Percentiles rank a stretch among this genome's conserved stretches.
Evolutionary conservation across 2,888 invertebrate species (phyloP).

Genomic region (Dione vanillae): DNA sequence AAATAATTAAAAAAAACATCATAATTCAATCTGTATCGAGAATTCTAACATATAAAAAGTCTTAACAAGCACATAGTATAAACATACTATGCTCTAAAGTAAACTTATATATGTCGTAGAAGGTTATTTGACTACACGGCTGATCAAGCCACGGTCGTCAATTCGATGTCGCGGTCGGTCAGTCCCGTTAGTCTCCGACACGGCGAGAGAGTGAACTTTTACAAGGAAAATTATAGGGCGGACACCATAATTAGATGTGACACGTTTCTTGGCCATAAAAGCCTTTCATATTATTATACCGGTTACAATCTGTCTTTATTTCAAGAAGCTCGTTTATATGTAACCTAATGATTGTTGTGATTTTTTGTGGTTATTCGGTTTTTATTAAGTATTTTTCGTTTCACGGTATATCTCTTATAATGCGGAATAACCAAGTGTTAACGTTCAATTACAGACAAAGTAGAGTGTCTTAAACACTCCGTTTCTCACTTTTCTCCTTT

Average conservation of each 20-base stretch:
- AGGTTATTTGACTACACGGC: constrained; percentile 8
- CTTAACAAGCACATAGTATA: no score
- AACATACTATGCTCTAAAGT: background rate
- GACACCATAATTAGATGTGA: constrained; percentile 6
- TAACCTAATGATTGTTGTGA: background rate
- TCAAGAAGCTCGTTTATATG: background rate
- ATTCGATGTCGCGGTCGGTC: constrained; percentile 27
- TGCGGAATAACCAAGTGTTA: no score
- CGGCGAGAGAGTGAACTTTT: constrained; percentile 27
- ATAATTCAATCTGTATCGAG: no score
- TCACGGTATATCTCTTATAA: no score
- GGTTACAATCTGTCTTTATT: constrained; percentile 3
- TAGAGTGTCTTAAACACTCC: no score
- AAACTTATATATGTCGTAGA: background rate
- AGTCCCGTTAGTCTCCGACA: constrained; percentile 23
- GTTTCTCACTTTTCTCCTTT: no score
- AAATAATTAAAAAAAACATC: no score
- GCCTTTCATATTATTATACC: constrained; percentile 12
- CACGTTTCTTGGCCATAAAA: constrained; percentile 4
- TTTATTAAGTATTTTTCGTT: no score
- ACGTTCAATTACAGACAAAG: no score
- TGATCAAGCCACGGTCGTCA: constrained; percentile 22
- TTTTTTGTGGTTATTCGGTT: no score
- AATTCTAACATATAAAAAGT: no score
- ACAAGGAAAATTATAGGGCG: constrained; percentile 14